Percentiles rank a stretch among this genome's conserved stretches.
These are phyloP conservation scores for Taphrorychus bicolor DNA, from an alignment of 2,888 invertebrate genomes.

Conservation along the genomic window DNA sequence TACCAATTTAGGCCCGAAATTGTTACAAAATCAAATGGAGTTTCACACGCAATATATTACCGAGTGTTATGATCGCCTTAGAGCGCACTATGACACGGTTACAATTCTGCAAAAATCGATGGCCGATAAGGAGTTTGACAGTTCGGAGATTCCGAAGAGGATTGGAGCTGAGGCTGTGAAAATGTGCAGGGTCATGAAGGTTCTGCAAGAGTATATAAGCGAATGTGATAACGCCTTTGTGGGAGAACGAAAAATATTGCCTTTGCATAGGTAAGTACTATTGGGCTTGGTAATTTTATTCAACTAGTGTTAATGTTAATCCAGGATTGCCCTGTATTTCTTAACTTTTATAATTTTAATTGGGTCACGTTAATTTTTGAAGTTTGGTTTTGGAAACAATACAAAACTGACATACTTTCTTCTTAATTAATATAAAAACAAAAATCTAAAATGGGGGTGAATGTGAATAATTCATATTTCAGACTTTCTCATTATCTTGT, in stretches of 20 bases:
- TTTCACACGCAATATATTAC: conserved; percentile 93
- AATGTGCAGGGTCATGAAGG: conserved; percentile 93
- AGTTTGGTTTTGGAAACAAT: neutral
- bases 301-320: no score
- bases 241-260: conserved; percentile 88
- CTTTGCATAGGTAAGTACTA: conserved; percentile 69
- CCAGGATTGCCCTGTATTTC: no score
- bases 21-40: conserved; percentile 77
- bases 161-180: conserved; percentile 76
- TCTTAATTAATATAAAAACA: no score
- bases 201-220: conserved; percentile 92
- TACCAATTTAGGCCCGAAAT: conserved; percentile 88
- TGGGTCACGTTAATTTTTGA: no score
- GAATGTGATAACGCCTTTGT: conserved; percentile 91
- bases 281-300: no score
- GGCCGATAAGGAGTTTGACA: conserved; percentile 60
- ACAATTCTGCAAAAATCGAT: conserved; percentile 67
- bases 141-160: conserved; percentile 60
- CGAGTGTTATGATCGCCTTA: conserved; percentile 89
- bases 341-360: no score
- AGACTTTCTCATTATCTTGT: no score
- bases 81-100: conserved; percentile 86
- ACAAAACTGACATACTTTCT: no score
- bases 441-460: no score
- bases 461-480: no score